A percentile compares a stretch with the other conserved stretches of the same genome.
These are phyloP conservation scores for Sebastes fasciatus DNA, from an alignment of 2,113 vertebrate species.

Conservation along the genomic window DNA sequence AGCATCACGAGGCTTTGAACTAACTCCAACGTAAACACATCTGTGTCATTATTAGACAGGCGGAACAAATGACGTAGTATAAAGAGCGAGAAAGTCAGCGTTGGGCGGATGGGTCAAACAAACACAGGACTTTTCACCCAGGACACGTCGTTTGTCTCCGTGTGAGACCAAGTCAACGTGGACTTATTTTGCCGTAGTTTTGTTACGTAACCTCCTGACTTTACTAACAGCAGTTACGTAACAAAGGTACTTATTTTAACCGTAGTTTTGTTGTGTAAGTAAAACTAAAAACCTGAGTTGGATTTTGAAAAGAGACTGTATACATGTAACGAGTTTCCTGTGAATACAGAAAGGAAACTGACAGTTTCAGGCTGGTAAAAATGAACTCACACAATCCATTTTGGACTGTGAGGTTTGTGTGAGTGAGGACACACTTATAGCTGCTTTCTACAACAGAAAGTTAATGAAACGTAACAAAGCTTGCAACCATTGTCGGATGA, in stretches of 20 bases:
- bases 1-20: too few species aligned
- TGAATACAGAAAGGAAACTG: too few species aligned
- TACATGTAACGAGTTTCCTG: too few species aligned
- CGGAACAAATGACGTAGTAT: background rate
- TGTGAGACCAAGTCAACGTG: background rate
- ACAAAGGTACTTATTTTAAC: background rate
- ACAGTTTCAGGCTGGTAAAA: too few species aligned
- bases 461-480: background rate
- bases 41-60: background rate
- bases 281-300: background rate
- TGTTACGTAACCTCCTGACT: background rate
- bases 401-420: background rate
- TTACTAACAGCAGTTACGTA: background rate
- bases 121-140: background rate
- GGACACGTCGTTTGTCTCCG: background rate
- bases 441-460: background rate
- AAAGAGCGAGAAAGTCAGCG: background rate
- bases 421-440: background rate
- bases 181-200: background rate
- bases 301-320: too few species aligned
- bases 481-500: background rate
- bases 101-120: background rate
- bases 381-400: background rate
- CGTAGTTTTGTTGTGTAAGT: background rate
- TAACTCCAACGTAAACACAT: too few species aligned